These are phyloP conservation scores for Theonella swinhoei DNA, from an alignment of 37 sponge, comb jelly and placozoan species.

Conservation along the genomic window DNA sequence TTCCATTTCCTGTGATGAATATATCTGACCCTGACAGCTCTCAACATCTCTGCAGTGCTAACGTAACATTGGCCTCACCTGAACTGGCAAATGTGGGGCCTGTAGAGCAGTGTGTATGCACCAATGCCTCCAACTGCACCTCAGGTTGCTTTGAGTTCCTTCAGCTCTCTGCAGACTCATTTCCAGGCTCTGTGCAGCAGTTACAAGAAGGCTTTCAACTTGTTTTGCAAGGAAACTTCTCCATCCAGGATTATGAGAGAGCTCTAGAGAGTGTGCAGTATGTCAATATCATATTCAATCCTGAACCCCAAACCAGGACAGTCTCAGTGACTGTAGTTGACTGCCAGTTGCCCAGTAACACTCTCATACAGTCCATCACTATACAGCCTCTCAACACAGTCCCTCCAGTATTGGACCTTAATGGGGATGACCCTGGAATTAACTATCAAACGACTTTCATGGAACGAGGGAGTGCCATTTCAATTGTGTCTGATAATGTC, in stretches of 20 bases:
- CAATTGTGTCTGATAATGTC: conserved; percentile 29
- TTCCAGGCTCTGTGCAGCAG: conserved; percentile 35
- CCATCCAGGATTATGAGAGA: conserved; percentile 29
- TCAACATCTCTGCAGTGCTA: conserved; percentile 45
- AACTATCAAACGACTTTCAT: conserved; percentile 36
- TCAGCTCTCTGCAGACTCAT: conserved; percentile 25
- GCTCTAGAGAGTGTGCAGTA: conserved; percentile 48
- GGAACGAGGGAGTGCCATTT: conserved; percentile 47
- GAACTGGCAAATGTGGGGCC: not conserved
- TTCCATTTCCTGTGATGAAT: conserved; percentile 27
- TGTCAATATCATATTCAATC: conserved; percentile 57
- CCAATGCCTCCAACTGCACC: conserved; percentile 21
- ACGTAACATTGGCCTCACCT: conserved; percentile 12
- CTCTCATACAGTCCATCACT: conserved; percentile 27
- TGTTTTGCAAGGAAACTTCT: conserved; percentile 29
- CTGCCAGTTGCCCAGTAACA: conserved; percentile 36
- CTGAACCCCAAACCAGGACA: conserved; percentile 34
- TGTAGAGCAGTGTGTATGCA: conserved; percentile 20
- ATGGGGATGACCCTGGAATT: conserved; percentile 48
- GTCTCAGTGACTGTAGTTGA: conserved; percentile 53
- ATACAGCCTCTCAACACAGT: conserved; percentile 56
- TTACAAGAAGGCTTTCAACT: conserved; percentile 6
- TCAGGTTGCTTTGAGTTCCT: conserved; percentile 59
- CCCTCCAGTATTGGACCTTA: conserved; percentile 72
- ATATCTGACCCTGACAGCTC: conserved; percentile 54